Evolutionary conservation across 2,113 vertebrate species (phyloP).

Genomic region (Dromas ardeola): DNA sequence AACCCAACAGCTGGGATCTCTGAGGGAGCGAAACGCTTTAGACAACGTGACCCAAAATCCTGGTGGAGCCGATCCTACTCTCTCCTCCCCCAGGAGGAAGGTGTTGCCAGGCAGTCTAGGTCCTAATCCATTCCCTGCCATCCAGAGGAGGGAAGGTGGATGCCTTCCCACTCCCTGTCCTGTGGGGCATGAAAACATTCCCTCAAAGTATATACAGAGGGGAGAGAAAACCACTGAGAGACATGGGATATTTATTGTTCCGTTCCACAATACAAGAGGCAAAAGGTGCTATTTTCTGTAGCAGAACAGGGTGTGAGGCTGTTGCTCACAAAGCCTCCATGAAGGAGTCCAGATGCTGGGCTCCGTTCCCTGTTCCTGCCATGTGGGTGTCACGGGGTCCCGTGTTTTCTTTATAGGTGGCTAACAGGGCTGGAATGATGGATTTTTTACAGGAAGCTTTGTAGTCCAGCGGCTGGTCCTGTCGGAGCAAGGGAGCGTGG

Average conservation of each 20-base stretch:
- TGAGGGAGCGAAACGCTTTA: background rate
- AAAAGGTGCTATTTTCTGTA: background rate
- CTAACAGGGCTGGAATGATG: slow-evolving; percentile 81
- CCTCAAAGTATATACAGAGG: background rate
- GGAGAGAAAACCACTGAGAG: no score
- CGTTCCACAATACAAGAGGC: background rate
- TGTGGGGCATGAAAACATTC: background rate
- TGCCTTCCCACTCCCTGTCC: background rate
- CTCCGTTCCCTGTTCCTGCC: background rate
- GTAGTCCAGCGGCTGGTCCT: slow-evolving; percentile 83
- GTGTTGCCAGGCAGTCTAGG: background rate
- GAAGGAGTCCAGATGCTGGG: background rate
- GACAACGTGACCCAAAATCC: background rate
- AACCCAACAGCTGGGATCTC: background rate
- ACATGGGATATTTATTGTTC: background rate
- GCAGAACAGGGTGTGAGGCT: background rate
- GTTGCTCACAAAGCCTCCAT: background rate
- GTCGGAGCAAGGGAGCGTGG: slow-evolving; percentile 77
- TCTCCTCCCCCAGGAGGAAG: background rate
- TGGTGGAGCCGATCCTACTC: accelerated
- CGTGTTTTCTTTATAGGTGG: slow-evolving; percentile 69
- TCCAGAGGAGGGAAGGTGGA: accelerated
- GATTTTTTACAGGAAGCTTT: slow-evolving; percentile 82
- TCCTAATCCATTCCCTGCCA: background rate
- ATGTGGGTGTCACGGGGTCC: background rate